Evolutionary conservation across 2,797 vertebrate species (phyloP), one percentile per base, ranked within the genome.

Genomic region (Catamblyrhynchus diadema): DNA sequence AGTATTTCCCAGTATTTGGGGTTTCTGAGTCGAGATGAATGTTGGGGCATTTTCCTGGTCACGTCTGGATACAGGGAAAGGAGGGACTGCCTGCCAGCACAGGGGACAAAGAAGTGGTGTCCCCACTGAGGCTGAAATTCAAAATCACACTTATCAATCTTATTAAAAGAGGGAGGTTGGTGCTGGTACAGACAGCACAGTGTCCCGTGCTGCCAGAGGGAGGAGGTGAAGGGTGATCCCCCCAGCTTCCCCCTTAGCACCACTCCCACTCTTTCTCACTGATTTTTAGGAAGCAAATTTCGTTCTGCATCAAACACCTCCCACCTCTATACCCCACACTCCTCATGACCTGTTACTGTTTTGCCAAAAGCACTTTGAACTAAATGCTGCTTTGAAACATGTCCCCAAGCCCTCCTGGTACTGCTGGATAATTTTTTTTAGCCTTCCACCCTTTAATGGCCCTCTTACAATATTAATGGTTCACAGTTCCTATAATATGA

Each of bases 301-400:
- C 0, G 0, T 59, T 81, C 54, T 56, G 12, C 21, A 57, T n/a
- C 32, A 57, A 50, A 64, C 3, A 2, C n/a, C 35, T 89, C 20
- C 45, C 0, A 0, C 22, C 33, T 64, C 21, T 65, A 22, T 32
- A 57, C 8, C 21, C 13, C 42, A 45, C 82, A 44, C 4, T 6
- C 19, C 45, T 65, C 54, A n/a, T 12, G 21, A 48, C 37, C 59
- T 57, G 4, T 41, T 41, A 24, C 12, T 50, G 45, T 13, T 60
- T 89, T 69, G 45, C 42, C n/a, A 35, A 37, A 65, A 70, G 33
- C 27, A 50, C 53, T 93, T 90, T 54, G 12, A 72, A 69, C 10
- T 33, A 54, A 71, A 53, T 45, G 30, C 47, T 73, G 25, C 44
- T 73, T 72, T 75, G 51, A 86, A 41, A 65, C 6, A 33, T 47